phyloP scores from a whole-genome alignment of 2,888 invertebrate species.

The Euplagia quadripunctaria region DNA sequence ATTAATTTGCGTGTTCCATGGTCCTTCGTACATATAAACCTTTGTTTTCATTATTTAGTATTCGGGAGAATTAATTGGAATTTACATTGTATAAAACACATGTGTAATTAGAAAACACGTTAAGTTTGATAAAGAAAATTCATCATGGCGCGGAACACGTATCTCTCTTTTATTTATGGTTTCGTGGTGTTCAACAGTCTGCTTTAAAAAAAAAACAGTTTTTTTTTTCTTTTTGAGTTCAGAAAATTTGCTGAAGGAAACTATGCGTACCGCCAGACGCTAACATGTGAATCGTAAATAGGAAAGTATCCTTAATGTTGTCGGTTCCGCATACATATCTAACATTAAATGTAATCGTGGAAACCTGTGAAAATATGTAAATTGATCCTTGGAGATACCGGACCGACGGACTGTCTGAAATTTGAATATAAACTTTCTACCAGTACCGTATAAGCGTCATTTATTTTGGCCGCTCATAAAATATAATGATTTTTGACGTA shows the following conservation, averaged over 20 bases:
- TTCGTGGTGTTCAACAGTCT: conserved; percentile 1
- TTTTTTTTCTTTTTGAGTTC: neutral
- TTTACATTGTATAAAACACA: conserved; percentile 77
- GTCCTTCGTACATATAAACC: conserved; percentile 66
- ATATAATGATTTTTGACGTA: conserved; percentile 87
- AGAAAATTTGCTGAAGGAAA: conserved; percentile 34
- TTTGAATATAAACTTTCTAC: conserved; percentile 86
- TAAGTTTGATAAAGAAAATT: conserved; percentile 65
- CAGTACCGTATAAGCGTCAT: conserved; percentile 82
- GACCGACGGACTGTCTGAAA: conserved; percentile 82
- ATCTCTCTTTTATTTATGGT: conserved; percentile 37
- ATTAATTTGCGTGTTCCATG: conserved; percentile 75
- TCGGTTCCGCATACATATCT: conserved; percentile 64
- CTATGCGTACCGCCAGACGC: conserved; percentile 37
- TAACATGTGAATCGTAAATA: conserved; percentile 43
- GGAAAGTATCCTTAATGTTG: conserved; percentile 53
- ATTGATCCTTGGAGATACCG: conserved; percentile 86
- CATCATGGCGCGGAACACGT: conserved; percentile 54
- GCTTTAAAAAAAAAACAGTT: neutral
- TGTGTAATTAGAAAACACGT: conserved; percentile 77
- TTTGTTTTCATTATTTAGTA: conserved; percentile 72
- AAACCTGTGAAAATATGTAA: conserved; percentile 87
- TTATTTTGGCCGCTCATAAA: conserved; percentile 85
- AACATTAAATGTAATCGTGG: conserved; percentile 79
- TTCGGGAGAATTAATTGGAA: conserved; percentile 78